Evolutionary conservation across 2,888 invertebrate species (phyloP), one percentile per base, ranked within the genome.

Genomic region (Orchesellides sinensis): DNA sequence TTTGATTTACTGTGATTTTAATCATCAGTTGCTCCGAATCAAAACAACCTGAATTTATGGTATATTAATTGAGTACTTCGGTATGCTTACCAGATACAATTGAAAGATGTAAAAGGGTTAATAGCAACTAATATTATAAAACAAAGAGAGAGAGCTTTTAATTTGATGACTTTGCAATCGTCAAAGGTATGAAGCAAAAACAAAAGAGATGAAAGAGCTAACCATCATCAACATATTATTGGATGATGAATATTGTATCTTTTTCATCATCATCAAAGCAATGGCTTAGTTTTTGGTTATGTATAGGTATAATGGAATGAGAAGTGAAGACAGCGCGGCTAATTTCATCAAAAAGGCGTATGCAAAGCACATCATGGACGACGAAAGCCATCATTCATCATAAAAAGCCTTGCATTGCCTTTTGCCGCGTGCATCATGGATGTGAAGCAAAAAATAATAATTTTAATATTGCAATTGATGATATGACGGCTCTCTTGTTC

Each of bases 291-390:
- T 19, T 40, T 3, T 12, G 1, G 12, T 17, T 52, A 19, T 40
- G 23, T 45, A 4, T 52, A 19, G 19, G 23, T 45, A 4, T 23
- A 1, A 12, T 6, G 40, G 17, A 14, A 32, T 35, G 10, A 61
- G n/a, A 4, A 17, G 17, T 17, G 14, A 65, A 10, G 40, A 61
- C 63, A n/a, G n/a, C n/a, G 49, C 63, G 63, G 73, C 73, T 73
- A 73, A 73, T 63, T 63, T 73, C 40, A 73, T 73, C 63, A 61
- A 73, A 73, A 32, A 35, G 73, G 32, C 21, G 29, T 73, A 63
- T 73, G 73, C 63, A 73, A 49, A 73, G 32, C 73, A 49, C 73
- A 63, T 52, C 49, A 49, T 10, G 25, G 6, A 23, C 59, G n/a
- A 59, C 4, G 17, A 59, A 29, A 59, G 5, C 21, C 6, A 21